Evolutionary conservation across 1,140 invertebrate species (phyloP), one percentile per base, ranked within the genome.

Genomic region (Achatina immaculata): DNA sequence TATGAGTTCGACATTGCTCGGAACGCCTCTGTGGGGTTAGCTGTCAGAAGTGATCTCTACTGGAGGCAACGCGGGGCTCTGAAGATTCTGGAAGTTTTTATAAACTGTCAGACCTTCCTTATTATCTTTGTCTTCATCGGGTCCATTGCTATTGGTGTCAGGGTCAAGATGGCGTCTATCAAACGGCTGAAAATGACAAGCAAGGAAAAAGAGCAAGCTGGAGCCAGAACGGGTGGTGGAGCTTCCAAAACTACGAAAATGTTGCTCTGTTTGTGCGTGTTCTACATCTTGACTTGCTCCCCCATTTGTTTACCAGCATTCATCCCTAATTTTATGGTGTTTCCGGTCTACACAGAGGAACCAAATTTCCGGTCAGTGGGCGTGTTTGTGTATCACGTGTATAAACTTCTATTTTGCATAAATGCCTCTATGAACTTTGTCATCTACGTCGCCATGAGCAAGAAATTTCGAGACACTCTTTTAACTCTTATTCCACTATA

Each of bases 201-300:
- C 34, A 43, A 28, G 9, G 51, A 1, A 7, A 45, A 7, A 24
- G 31, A 43, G 28, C 43, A 31, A 36, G 3, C 21, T 2, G 3
- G 14, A 6, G 19, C 28, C 34, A 36, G 62, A 40, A 6, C 1
- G 6, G 28, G 16, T 31, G 6, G 51, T 19, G 36, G 36, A 1
- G 38, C 55, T 16, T n/a, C 58, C 3, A 6, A 40, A 14, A 78
- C 76, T 0, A 78, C 76, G 21, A 78, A 78, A 24, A 78, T 62
- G n/a, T n/a, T 78, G 38, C 62, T 78, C 2, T 66, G 58, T n/a
- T 9, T 78, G 11, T 78, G 76, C 42, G 38, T 43, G n/a, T 66
- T 78, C 21, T 78, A 78, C 42, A 42, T 38, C 2, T 11, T 66
- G 1, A 42, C 65, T 11, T 78, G 76, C 28, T 21, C 65, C 0